Evolutionary conservation across 2,797 vertebrate genomes (phyloP).

Genomic region (Parauchenoglanis ngamensis): DNA sequence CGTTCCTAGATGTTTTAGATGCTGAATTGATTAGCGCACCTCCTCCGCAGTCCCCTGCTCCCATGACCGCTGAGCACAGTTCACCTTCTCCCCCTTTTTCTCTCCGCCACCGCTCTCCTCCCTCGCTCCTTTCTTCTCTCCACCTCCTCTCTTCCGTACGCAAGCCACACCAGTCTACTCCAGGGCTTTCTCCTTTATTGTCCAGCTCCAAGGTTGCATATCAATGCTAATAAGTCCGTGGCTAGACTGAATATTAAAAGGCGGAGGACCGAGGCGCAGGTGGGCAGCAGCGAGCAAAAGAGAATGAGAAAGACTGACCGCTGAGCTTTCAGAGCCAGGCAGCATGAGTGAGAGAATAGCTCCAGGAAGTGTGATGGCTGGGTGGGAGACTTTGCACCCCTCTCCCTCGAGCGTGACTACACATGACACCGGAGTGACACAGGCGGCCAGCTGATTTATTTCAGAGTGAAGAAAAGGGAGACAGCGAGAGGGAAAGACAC

Average conservation of each 20-base stretch:
- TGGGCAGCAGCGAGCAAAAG: conserved; percentile 41
- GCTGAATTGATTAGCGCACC: conserved; percentile 52
- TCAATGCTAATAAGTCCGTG: conserved; percentile 72
- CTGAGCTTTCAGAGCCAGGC: conserved; percentile 39
- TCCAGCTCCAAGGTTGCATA: conserved; percentile 77
- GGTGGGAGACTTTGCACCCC: conserved; percentile 52
- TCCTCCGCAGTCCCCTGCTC: conserved; percentile 52
- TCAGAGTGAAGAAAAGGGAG: conserved; percentile 55
- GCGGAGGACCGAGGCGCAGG: conserved; percentile 50
- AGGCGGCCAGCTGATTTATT: conserved; percentile 67
- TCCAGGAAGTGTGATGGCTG: conserved; percentile 55
- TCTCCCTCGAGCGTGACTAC: conserved; percentile 42
- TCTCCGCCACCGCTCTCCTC: conserved; percentile 2
- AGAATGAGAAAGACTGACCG: conserved; percentile 29
- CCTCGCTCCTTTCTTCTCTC: conserved; percentile 18
- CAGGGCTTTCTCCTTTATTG: conserved; percentile 58
- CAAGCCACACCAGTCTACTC: conserved; percentile 46
- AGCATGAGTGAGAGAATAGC: conserved; percentile 57
- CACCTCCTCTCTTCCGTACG: conserved; percentile 21
- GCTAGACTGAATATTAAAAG: conserved; percentile 59
- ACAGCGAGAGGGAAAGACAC: conserved; percentile 17
- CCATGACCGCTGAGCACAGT: conserved; percentile 41
- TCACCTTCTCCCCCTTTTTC: not conserved
- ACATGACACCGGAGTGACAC: conserved; percentile 63
- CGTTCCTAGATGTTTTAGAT: conserved; percentile 30